Base-by-base conservation (phyloP, 2,797 vertebrate species). In the Chloroceryle inda region DNA sequence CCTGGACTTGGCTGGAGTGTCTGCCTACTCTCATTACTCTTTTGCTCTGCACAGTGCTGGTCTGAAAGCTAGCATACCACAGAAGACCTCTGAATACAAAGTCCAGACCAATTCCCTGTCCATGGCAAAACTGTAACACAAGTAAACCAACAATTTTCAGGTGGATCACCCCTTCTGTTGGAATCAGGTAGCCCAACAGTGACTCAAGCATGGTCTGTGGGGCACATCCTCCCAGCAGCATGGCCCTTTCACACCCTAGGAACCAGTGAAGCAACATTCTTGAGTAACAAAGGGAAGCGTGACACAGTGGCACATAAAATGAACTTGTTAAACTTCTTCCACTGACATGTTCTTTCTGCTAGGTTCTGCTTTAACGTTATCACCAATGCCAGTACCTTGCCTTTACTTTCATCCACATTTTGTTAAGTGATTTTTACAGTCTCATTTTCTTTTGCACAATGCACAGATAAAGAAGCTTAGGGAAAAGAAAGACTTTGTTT, bases 191-290 rank as follows among this genome's bases (percentile, higher is more conserved):
- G 86, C 81, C 78, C 73, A 45, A 1, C 0, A 85, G 47, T 74
- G 64, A 62, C 52, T 92, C 35, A 6, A 44, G 64, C 35, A 24
- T 33, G 71, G 83, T 67, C 68, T 92, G 35, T 81, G 68, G 80
- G 93, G 74, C 90, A 94, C 66, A 90, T 91, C 77, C 68, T 96
- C 63, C 72, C 75, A 84, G 78, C 37, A 93, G 47, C 56, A 45
- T 15, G 77, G 88, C 95, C 83, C 85, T 71, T 93, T 94, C 94
- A 94, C 89, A 88, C 90, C 94, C 88, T 72, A 82, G 76, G 91
- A 96, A 97, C 96, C 88, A 91, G 96, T 76, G 88, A 92, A 91
- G 58, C 96, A 84, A 93, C 96, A 95, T 97, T 97, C 96, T 94
- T 96, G 38, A 95, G 75, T 45, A 87, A 94, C 96, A 95, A 95